A percentile compares a stretch with the other conserved stretches of the same genome.
These are phyloP conservation scores for Pelecanoides urinatrix DNA, from an alignment of 2,113 vertebrate species.

Conservation along the genomic window DNA sequence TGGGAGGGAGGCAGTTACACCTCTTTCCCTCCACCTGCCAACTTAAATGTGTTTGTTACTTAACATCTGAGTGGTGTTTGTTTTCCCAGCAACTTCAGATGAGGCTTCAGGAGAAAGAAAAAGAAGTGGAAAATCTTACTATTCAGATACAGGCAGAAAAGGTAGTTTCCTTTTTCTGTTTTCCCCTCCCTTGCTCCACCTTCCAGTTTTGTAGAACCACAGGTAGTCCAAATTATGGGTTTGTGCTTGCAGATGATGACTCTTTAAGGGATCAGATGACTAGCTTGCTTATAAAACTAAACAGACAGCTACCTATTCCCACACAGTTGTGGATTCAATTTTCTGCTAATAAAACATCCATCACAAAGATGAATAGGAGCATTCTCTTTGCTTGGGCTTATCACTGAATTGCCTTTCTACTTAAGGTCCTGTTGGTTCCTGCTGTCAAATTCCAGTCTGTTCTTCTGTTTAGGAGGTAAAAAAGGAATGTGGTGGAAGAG, in stretches of 20 bases:
- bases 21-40: background rate
- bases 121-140: conserved; percentile 76
- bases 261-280: background rate
- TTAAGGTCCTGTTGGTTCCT: background rate
- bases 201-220: background rate
- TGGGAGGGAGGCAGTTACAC: background rate
- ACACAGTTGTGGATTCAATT: background rate
- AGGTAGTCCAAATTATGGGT: background rate
- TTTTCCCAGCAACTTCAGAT: conserved; percentile 79
- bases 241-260: background rate
- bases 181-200: background rate
- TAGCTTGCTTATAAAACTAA: background rate
- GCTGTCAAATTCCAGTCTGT: background rate
- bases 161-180: conserved; percentile 65
- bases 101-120: conserved; percentile 84
- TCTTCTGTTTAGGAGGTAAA: background rate
- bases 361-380: background rate
- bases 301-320: background rate
- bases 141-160: conserved; percentile 82
- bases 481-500: background rate
- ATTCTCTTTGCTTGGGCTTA: background rate
- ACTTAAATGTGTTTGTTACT: background rate
- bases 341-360: background rate
- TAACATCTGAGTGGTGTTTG: background rate
- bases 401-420: background rate